Conservation (phyloP, 2,797 vertebrate genomes). For the Halcyon leucocephala region DNA sequence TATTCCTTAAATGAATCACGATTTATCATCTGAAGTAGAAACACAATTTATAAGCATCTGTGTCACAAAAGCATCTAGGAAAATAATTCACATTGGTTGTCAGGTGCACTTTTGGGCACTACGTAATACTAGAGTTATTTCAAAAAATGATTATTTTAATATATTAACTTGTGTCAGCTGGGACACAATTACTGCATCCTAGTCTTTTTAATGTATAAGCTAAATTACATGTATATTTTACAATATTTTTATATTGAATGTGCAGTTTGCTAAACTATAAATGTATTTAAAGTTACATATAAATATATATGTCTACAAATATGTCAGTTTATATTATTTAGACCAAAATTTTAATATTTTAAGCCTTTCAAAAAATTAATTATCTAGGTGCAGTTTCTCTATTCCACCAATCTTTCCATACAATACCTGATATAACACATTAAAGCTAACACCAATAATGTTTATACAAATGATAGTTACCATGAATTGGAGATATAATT, state of each 20-base stretch:
- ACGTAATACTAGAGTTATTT: neutral
- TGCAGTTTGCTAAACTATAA: neutral
- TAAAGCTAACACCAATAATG: neutral
- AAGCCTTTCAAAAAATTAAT: neutral
- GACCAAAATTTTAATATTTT: neutral
- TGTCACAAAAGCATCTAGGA: neutral
- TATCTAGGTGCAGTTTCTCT: neutral
- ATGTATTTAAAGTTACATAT: neutral
- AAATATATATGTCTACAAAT: neutral
- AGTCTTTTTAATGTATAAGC: neutral
- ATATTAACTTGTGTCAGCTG: neutral
- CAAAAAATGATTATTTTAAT: neutral
- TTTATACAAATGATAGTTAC: neutral
- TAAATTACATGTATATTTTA: neutral
- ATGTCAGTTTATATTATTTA: neutral
- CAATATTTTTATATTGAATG: neutral
- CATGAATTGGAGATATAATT: neutral
- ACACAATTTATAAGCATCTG: neutral
- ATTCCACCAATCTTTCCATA: neutral
- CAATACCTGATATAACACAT: neutral
- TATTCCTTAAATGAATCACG: neutral
- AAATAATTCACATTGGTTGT: neutral
- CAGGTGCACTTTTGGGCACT: neutral
- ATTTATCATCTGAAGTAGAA: neutral
- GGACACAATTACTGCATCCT: neutral